Conservation (phyloP, 2,797 vertebrate genomes). For the Schizopygopsis malacanthus region DNA sequence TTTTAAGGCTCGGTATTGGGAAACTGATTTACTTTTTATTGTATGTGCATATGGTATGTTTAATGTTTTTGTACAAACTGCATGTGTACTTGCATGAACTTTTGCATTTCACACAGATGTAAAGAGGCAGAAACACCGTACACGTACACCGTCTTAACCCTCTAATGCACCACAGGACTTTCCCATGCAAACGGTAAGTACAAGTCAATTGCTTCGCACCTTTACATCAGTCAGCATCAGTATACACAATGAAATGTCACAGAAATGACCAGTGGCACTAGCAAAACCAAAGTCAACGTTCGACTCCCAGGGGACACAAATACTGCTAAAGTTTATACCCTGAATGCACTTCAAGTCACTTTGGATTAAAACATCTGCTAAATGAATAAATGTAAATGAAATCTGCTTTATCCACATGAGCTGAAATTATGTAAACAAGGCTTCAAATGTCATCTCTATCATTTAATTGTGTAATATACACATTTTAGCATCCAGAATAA, state of each 20-base stretch:
- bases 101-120: not conserved
- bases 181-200: not conserved
- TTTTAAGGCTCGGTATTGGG: not conserved
- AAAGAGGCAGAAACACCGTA: not conserved
- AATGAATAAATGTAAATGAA: constrained; percentile 17
- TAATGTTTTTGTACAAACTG: not conserved
- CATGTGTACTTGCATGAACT: not conserved
- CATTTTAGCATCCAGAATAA: constrained; percentile 14
- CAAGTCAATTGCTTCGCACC: not conserved
- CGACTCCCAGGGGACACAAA: no score
- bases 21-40: not conserved
- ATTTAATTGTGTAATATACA: constrained; percentile 18
- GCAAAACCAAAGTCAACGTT: not conserved
- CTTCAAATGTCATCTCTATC: constrained; percentile 27
- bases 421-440: constrained; percentile 37
- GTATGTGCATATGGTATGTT: not conserved
- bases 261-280: not conserved
- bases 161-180: not conserved
- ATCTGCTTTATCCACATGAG: constrained; percentile 2
- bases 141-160: not conserved
- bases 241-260: constrained; percentile 8
- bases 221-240: not conserved
- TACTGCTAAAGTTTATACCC: not conserved
- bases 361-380: constrained; percentile 3
- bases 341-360: not conserved